phyloP scores from a whole-genome alignment of 2,888 invertebrate genomes.

The Lordiphosa fenestrarum region DNA sequence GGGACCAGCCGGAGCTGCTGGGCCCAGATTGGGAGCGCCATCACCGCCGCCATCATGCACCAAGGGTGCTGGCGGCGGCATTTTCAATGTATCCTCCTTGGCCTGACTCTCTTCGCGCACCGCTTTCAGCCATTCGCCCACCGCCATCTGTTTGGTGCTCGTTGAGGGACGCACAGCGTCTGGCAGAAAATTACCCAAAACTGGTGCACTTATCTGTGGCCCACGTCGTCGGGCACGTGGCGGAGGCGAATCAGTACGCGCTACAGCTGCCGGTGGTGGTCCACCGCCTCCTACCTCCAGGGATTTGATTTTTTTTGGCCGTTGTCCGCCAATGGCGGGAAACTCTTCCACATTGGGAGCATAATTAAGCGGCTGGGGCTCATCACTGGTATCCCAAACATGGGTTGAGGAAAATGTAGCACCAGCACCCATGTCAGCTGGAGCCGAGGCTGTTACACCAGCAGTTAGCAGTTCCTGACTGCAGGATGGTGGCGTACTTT shows the following conservation, averaged over 20 bases:
- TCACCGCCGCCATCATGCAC: neutral
- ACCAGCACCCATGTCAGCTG: neutral
- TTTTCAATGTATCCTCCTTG: neutral
- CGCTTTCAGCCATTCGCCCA: slow-evolving; percentile 42
- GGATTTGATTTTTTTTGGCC: slow-evolving; percentile 23
- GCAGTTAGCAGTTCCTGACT: slow-evolving; percentile 1
- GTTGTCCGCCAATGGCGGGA: slow-evolving; percentile 28
- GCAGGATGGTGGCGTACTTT: neutral
- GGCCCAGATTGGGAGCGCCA: too few species aligned
- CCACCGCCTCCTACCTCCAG: neutral
- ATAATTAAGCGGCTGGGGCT: neutral
- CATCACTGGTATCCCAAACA: slow-evolving; percentile 1
- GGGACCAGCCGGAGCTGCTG: too few species aligned
- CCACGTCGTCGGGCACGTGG: neutral
- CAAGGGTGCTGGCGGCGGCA: neutral
- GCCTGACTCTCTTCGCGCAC: slow-evolving; percentile 10
- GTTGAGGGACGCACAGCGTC: neutral
- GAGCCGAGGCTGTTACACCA: neutral
- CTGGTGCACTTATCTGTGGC: slow-evolving; percentile 2
- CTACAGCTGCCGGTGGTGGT: too few species aligned
- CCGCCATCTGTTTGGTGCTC: slow-evolving; percentile 15
- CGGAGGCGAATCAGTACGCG: neutral
- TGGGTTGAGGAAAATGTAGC: neutral
- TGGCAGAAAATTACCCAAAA: slow-evolving; percentile 18
- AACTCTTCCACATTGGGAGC: slow-evolving; percentile 28